Percentiles rank a stretch among this genome's conserved stretches.
phyloP scores from a whole-genome alignment of 2,888 invertebrate genomes.

The Lasioglossum calceatum region DNA sequence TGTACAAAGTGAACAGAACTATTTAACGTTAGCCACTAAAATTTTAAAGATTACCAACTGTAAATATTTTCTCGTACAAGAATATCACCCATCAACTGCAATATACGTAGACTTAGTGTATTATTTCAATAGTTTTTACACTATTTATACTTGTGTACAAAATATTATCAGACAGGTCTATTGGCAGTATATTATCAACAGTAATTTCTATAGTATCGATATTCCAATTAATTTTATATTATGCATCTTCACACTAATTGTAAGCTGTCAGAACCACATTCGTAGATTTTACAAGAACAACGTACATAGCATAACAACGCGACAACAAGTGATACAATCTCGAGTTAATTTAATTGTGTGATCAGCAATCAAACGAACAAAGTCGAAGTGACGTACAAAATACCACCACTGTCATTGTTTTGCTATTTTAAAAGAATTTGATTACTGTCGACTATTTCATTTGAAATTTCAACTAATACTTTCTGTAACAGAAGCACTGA shows the following conservation, averaged over 20 bases:
- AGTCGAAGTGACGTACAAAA: conserved; percentile 57
- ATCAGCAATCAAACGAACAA: conserved; percentile 22
- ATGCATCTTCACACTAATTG: conserved; percentile 35
- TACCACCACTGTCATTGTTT: conserved; percentile 17
- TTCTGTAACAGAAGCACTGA: conserved; percentile 1
- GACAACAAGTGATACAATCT: conserved; percentile 38
- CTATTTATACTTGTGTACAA: conserved; percentile 58
- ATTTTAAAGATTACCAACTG: conserved; percentile 3
- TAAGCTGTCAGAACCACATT: conserved; percentile 35
- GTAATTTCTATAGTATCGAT: conserved; percentile 26
- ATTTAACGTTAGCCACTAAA: not conserved
- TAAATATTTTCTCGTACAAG: conserved; percentile 26
- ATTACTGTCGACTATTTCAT: not conserved
- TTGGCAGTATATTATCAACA: conserved; percentile 8
- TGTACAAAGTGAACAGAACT: conserved; percentile 39
- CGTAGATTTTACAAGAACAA: conserved; percentile 28
- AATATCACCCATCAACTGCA: conserved; percentile 50
- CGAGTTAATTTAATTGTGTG: conserved; percentile 40
- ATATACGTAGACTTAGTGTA: conserved; percentile 11
- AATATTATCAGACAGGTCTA: conserved; percentile 33
- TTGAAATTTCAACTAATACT: conserved; percentile 1
- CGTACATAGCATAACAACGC: conserved; percentile 22
- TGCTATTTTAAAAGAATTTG: conserved; percentile 4
- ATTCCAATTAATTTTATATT: conserved; percentile 27
- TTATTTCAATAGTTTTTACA: conserved; percentile 36